Evolutionary conservation across 2,888 invertebrate species (phyloP).

Genomic region (Tipula confusa): DNA sequence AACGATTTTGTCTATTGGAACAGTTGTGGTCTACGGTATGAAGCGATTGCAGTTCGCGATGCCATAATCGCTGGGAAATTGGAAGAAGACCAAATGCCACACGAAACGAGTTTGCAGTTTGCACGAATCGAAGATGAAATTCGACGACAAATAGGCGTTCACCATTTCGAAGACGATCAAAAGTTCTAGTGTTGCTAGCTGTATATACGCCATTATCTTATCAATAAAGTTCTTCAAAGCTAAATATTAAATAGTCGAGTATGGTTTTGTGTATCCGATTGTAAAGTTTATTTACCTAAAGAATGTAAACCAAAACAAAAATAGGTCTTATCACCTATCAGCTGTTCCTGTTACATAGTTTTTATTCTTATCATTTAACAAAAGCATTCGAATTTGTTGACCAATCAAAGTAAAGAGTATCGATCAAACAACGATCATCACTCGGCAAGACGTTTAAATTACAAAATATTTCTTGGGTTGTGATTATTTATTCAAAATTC

Average conservation of each 20-base stretch:
- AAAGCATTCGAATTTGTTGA: neutral
- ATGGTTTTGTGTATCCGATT: neutral
- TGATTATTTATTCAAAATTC: neutral
- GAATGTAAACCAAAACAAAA: neutral
- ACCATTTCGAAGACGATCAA: slow-evolving; percentile 54
- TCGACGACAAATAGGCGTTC: slow-evolving; percentile 64
- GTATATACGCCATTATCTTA: neutral
- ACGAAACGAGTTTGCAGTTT: slow-evolving; percentile 64
- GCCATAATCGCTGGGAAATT: slow-evolving; percentile 63
- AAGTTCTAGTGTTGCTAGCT: neutral
- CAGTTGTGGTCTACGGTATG: slow-evolving; percentile 69
- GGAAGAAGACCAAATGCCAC: slow-evolving; percentile 65
- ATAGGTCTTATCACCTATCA: neutral
- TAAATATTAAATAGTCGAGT: neutral
- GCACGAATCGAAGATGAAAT: slow-evolving; percentile 70
- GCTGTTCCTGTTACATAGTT: neutral
- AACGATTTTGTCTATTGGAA: slow-evolving; percentile 61
- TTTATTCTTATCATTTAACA: neutral
- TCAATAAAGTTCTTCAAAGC: neutral
- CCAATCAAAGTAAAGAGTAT: neutral
- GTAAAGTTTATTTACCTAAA: neutral
- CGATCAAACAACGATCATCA: slow-evolving; percentile 59
- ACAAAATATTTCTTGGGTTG: neutral
- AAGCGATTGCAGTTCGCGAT: slow-evolving; percentile 71
- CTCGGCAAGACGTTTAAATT: slow-evolving; percentile 61